These are phyloP conservation scores for Urosaurus nigricauda DNA, from an alignment of 2,797 vertebrate genomes.

Conservation along the genomic window DNA sequence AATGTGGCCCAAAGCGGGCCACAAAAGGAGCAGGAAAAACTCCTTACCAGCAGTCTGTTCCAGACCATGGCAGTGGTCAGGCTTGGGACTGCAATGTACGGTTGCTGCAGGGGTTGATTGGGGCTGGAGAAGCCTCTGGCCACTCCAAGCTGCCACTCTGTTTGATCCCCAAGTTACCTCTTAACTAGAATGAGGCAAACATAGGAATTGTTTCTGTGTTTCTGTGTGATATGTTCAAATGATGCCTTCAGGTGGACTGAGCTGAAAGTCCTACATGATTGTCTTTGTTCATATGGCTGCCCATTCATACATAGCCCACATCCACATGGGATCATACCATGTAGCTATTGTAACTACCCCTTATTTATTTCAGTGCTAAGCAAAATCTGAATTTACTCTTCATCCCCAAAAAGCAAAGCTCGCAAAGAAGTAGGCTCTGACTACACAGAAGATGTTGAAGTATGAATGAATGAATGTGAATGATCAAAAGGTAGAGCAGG, in stretches of 20 bases:
- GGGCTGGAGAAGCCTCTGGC: no score
- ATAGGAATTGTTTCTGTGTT: no score
- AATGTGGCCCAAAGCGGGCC: no score
- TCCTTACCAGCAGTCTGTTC: no score
- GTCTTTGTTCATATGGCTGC: not conserved
- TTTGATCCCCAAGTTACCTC: not conserved
- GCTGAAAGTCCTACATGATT: no score
- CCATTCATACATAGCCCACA: not conserved
- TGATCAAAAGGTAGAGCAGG: no score
- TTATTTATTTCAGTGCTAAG: conserved; percentile 26
- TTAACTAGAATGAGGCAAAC: not conserved
- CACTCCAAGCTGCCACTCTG: no score
- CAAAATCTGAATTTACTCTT: conserved; percentile 41
- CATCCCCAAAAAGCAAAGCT: conserved; percentile 36
- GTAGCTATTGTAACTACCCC: conserved; percentile 26
- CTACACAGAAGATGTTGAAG: conserved; percentile 51
- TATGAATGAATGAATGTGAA: conserved; percentile 53
- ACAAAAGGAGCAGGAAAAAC: no score
- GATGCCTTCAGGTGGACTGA: not conserved
- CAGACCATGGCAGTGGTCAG: no score
- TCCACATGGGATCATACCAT: not conserved
- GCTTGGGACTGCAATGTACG: no score
- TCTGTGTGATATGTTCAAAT: not conserved
- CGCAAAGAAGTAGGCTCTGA: conserved; percentile 1
- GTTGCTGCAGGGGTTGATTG: no score